Conservation (phyloP, 2,888 invertebrate species). For the Phytoseiulus persimilis region DNA sequence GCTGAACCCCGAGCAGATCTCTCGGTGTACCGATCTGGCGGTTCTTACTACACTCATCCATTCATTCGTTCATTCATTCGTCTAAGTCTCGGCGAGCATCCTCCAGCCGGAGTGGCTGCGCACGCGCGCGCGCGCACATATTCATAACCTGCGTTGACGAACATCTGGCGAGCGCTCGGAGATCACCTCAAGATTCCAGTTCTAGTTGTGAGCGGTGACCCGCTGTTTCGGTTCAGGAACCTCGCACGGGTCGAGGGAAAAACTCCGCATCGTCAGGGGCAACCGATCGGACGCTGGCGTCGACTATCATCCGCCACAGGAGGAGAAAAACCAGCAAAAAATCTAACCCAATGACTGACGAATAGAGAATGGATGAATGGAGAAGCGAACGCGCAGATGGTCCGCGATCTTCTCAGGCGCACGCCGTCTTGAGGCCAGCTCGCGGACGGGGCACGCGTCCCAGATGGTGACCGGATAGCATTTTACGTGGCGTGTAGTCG, state of each 20-base stretch:
- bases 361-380: background rate
- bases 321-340: background rate
- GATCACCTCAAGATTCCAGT: background rate
- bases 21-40: background rate
- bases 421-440: background rate
- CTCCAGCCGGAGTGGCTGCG: background rate
- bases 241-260: too few species aligned
- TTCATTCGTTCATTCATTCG: background rate
- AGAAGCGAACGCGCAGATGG: background rate
- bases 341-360: background rate
- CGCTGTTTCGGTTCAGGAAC: background rate
- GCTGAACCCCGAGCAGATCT: background rate
- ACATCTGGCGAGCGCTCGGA: background rate
- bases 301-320: background rate
- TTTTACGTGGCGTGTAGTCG: background rate
- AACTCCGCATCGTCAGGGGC: background rate
- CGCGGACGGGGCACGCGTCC: background rate
- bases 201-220: background rate
- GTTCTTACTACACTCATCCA: background rate
- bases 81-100: background rate
- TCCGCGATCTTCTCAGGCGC: background rate
- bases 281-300: background rate
- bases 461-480: constrained; percentile 5
- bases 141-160: background rate
- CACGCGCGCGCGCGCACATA: background rate